Conservation (phyloP, 2,888 invertebrate species). For the Unio delphinus region DNA sequence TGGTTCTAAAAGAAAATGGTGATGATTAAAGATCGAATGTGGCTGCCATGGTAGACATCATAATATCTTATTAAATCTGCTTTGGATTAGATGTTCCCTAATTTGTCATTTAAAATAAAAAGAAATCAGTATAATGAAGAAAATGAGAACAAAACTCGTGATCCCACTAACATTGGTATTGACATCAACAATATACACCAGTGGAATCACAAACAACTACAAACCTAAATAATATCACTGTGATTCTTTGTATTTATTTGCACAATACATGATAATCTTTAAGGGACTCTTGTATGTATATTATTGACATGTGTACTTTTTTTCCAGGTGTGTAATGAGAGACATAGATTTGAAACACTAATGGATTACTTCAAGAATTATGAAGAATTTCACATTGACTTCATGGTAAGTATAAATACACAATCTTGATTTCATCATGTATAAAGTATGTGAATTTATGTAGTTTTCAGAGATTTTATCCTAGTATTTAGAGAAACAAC, state of each 20-base stretch:
- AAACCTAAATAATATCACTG: background rate
- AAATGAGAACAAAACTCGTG: no score
- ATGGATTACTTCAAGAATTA: slow-evolving; percentile 98
- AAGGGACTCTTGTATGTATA: background rate
- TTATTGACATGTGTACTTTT: background rate
- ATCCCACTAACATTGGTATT: no score
- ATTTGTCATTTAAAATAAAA: no score
- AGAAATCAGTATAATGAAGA: no score
- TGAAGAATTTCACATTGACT: slow-evolving; percentile 95
- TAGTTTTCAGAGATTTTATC: no score
- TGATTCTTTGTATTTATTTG: background rate
- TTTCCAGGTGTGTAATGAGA: slow-evolving; percentile 77
- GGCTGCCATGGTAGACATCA: no score
- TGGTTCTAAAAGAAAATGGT: no score
- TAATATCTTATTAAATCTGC: no score
- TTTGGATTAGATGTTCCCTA: no score
- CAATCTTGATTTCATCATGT: background rate
- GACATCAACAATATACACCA: background rate
- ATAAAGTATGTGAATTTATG: background rate
- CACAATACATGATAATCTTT: background rate
- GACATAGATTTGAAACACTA: slow-evolving; percentile 91
- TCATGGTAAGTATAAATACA: slow-evolving; percentile 81
- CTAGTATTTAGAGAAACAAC: no score
- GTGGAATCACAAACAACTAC: background rate
- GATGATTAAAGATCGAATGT: no score